Evolutionary conservation across 2,888 invertebrate genomes (phyloP), one percentile per base, ranked within the genome.

Genomic region (Meandrusa payeni): DNA sequence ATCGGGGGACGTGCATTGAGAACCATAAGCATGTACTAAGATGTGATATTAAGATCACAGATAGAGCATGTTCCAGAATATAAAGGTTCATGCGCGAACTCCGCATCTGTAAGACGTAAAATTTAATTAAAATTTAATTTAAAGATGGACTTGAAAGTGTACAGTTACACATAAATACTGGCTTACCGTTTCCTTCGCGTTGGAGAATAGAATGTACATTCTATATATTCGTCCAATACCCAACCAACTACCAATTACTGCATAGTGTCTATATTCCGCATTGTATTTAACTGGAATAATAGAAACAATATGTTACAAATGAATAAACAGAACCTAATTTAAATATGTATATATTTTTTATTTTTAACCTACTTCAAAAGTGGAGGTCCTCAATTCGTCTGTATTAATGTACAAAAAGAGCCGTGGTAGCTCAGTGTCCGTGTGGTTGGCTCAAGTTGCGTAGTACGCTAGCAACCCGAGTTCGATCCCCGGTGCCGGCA

Each of bases 221-320:
- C 78, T 69, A 48, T 86, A 86, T 38, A 86, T 78, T 1, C 85
- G 69, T 9, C 61, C 55, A 2, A 80, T 64, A n/a, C 57, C 59
- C n/a, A 77, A 26, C 76, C 78, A 82, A 44, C 75, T 63, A 13
- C 72, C 71, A 5, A 64, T 6, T 1, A 64, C n/a, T n/a, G 61
- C 34, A 2, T 55, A 29, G 0, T 28, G 10, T n/a, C 52, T 52
- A 11, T 48, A 55, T 2, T 54, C 55, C 5, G 32, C 6, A 20
- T 31, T 51, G 5, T 53, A 50, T 41, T 45, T 52, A 54, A 65
- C 77, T 77, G 55, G 37, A 63, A 9, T 5, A 26, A 15, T 5
- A n/a, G 7, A 23, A 6, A n/a, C n/a, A n/a, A n/a, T n/a, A n/a
- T n/a, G n/a, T n/a, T n/a, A n/a, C n/a, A n/a, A n/a, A n/a, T n/a